Evolutionary conservation across 2,797 vertebrate species (phyloP).

Genomic region (Myripristis jacobus): DNA sequence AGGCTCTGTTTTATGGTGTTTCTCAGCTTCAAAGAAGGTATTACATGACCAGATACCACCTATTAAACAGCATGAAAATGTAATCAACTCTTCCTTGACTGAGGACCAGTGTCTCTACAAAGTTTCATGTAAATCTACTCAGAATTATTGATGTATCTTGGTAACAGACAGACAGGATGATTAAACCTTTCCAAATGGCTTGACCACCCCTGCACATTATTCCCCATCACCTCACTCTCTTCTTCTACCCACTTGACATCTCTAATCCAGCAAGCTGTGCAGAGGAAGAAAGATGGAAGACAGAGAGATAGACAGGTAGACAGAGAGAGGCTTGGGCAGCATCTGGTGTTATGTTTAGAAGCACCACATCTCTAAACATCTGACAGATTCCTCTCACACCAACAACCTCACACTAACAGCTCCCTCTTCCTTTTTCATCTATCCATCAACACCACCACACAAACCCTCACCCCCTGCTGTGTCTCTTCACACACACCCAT

Average conservation of each 20-base stretch:
- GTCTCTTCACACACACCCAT: background rate
- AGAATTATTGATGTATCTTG: no score
- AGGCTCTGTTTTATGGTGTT: no score
- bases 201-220: background rate
- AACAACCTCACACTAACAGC: slow-evolving; percentile 36
- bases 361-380: slow-evolving; percentile 31
- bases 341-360: background rate
- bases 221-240: background rate
- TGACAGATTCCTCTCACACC: slow-evolving; percentile 33
- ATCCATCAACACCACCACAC: background rate
- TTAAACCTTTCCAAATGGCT: background rate
- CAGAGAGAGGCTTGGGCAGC: background rate
- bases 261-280: background rate
- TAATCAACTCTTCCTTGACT: no score
- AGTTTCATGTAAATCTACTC: no score
- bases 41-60: no score
- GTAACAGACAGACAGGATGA: no score
- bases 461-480: background rate
- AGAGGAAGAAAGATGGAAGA: background rate
- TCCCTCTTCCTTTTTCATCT: slow-evolving; percentile 23
- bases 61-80: no score
- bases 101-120: no score
- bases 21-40: no score
- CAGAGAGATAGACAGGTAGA: background rate
- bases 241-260: background rate